Conservation (phyloP, 2,797 vertebrate genomes). For the Xenopus petersii region DNA sequence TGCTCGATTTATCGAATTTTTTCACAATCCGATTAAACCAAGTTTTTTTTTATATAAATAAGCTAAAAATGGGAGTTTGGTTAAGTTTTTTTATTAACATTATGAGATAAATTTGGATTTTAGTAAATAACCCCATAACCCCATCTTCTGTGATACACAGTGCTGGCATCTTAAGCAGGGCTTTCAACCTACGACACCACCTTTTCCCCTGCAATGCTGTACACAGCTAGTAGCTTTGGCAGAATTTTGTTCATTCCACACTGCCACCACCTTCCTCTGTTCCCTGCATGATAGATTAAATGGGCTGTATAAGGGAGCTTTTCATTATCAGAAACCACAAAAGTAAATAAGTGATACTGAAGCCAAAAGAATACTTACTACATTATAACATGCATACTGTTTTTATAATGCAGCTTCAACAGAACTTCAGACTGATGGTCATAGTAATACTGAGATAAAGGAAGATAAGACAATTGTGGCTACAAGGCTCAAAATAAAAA, state of each 20-base stretch:
- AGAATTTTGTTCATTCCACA: not conserved
- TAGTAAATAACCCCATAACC: no score
- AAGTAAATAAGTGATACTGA: not conserved
- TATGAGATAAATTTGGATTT: no score
- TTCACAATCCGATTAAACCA: no score
- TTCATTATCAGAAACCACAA: slow-evolving; percentile 22
- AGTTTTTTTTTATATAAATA: no score
- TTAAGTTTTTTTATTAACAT: no score
- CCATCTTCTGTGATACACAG: not conserved
- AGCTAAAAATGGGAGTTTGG: no score
- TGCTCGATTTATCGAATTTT: no score
- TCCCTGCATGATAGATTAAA: slow-evolving; percentile 8
- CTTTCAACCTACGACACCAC: no score
- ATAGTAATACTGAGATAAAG: not conserved
- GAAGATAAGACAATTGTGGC: no score
- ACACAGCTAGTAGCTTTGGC: not conserved
- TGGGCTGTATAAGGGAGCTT: slow-evolving; percentile 12
- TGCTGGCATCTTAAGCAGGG: not conserved
- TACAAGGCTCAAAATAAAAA: no score
- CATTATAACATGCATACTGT: not conserved
- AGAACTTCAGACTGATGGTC: not conserved
- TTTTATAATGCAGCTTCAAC: not conserved
- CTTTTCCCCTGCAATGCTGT: no score
- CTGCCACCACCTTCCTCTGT: not conserved
- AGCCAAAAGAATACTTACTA: slow-evolving; percentile 22